Evolutionary conservation across 2,888 invertebrate species (phyloP).

Genomic region (Bhutanitis thaidina): DNA sequence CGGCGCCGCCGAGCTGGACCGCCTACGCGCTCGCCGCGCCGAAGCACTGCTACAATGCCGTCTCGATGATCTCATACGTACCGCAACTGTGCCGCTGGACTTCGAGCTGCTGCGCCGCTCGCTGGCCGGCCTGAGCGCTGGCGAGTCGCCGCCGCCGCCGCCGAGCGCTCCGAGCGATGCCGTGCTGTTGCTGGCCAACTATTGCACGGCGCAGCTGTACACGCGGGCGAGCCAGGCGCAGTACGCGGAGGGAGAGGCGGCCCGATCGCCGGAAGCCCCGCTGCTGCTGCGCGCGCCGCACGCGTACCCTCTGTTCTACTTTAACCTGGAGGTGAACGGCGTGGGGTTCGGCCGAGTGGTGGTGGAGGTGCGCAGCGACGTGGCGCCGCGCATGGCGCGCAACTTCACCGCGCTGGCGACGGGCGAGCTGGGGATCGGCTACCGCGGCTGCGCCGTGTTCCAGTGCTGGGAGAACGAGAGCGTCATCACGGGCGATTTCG

Average conservation of each 20-base stretch:
- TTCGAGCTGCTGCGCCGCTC: neutral
- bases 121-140: neutral
- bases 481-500: slow-evolving; percentile 90
- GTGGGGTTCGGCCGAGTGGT: slow-evolving; percentile 85
- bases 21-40: neutral
- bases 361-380: slow-evolving; percentile 88
- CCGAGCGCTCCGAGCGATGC: neutral
- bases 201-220: slow-evolving; percentile 83
- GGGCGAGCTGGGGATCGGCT: slow-evolving; percentile 87
- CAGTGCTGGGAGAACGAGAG: slow-evolving; percentile 92
- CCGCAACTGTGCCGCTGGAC: neutral
- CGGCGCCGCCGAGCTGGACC: neutral
- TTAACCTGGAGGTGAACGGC: slow-evolving; percentile 87
- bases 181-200: slow-evolving; percentile 84
- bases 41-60: neutral
- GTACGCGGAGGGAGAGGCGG: neutral
- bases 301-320: slow-evolving; percentile 83
- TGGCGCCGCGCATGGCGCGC: slow-evolving; percentile 89
- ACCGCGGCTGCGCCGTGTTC: slow-evolving; percentile 89
- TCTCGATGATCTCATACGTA: neutral
- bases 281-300: neutral
- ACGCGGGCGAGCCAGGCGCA: neutral
- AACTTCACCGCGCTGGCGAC: slow-evolving; percentile 87
- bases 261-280: neutral
- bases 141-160: neutral